phyloP scores from a whole-genome alignment of 2,113 vertebrate genomes.

The Crotalus tigris region DNA sequence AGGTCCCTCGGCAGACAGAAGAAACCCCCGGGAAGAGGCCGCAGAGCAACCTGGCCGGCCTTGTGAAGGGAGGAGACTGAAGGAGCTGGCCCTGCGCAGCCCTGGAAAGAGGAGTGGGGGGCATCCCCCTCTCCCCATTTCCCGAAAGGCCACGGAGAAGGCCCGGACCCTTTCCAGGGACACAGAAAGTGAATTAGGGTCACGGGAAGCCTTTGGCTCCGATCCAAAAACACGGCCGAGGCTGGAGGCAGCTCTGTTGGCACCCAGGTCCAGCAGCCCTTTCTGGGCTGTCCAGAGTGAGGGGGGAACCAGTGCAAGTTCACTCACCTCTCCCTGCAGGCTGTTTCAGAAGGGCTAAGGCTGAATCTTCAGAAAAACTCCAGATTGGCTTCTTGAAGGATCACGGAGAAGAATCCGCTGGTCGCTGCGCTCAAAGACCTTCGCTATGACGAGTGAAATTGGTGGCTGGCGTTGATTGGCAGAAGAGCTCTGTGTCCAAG shows the following conservation, averaged over 20 bases:
- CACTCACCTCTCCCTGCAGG: neutral
- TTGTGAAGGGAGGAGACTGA: too few relatives aligned
- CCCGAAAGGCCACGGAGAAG: too few relatives aligned
- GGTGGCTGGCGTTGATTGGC: neutral
- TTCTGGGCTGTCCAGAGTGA: neutral
- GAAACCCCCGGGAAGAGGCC: too few relatives aligned
- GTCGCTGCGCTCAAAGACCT: neutral
- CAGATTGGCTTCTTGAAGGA: neutral
- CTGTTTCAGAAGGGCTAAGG: neutral
- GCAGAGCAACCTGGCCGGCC: too few relatives aligned
- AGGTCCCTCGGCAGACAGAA: too few relatives aligned
- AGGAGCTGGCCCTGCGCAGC: too few relatives aligned
- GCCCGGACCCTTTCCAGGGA: too few relatives aligned
- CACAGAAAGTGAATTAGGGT: too few relatives aligned
- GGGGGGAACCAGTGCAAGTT: neutral
- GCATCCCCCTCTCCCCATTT: too few relatives aligned
- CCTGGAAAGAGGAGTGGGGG: too few relatives aligned
- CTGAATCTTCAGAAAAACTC: neutral
- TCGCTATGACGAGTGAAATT: neutral
- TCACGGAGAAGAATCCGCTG: neutral
- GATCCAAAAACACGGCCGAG: neutral
- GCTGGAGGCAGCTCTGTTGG: neutral
- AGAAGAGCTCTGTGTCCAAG: neutral
- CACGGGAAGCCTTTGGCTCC: too few relatives aligned
- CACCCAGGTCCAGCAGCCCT: neutral